Conservation (phyloP, 2,113 vertebrate species). For the Zosterops japonicus region DNA sequence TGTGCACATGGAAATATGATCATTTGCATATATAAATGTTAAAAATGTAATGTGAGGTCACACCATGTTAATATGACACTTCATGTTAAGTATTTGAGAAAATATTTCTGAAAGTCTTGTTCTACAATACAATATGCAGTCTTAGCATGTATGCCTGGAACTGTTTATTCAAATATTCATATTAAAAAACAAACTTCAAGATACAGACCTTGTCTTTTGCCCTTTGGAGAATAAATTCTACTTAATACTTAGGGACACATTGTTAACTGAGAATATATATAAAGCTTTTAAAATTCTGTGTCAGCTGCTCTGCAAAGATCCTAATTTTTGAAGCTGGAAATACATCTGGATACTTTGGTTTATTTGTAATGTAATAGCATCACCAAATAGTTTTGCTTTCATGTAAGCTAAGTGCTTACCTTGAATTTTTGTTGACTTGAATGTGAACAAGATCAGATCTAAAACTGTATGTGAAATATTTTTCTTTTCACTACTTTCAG, state of each 20-base stretch:
- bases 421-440: neutral
- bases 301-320: neutral
- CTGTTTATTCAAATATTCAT: neutral
- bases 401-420: neutral
- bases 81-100: neutral
- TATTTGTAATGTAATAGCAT: neutral
- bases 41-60: neutral
- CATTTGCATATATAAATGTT: conserved; percentile 3
- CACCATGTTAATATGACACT: neutral
- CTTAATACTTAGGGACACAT: neutral
- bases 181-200: neutral
- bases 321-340: neutral
- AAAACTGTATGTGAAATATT: neutral
- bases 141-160: neutral
- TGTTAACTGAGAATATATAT: neutral
- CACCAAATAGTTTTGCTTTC: neutral
- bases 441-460: neutral
- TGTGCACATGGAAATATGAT: neutral
- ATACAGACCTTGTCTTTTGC: neutral
- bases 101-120: neutral
- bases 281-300: neutral
- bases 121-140: neutral
- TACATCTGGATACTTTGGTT: neutral
- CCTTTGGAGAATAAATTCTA: neutral
- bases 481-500: neutral